Percentiles rank a stretch among this genome's conserved stretches.
Conservation (phyloP, 2,888 invertebrate species). For the Synergus laeviventris region DNA sequence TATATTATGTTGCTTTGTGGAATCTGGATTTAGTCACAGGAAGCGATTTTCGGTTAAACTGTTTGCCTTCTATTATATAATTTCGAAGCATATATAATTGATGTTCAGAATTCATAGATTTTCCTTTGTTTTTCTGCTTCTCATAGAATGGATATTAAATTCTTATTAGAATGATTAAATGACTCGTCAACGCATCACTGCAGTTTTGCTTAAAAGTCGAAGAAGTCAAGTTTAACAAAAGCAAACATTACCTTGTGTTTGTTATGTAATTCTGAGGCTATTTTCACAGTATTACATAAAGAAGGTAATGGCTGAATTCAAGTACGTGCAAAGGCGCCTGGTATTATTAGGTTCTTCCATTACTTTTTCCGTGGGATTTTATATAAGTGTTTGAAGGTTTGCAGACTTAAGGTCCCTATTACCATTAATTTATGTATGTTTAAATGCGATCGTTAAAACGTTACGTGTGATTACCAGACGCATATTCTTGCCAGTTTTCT, state of each 20-base stretch:
- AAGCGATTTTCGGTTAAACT: background rate
- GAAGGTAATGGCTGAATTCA: background rate
- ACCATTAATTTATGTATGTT: conserved; percentile 56
- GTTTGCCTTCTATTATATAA: background rate
- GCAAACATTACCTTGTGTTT: background rate
- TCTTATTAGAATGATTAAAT: background rate
- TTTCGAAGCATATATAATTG: background rate
- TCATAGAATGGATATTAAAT: background rate
- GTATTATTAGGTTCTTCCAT: conserved; percentile 34
- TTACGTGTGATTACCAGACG: conserved; percentile 49
- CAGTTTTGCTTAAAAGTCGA: background rate
- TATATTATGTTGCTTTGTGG: background rate
- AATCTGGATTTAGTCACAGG: background rate
- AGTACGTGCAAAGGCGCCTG: background rate
- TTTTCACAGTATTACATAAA: background rate
- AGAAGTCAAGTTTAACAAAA: background rate
- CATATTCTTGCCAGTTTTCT: conserved; percentile 45
- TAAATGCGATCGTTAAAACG: conserved; percentile 59
- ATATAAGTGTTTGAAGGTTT: conserved; percentile 38
- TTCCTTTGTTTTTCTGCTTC: background rate
- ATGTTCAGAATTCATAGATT: background rate
- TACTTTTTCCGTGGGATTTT: conserved; percentile 42
- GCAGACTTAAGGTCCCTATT: conserved; percentile 46
- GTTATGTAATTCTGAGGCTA: background rate
- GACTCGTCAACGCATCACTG: background rate